phyloP scores from a whole-genome alignment of 1,140 invertebrate genomes.

The Cotesia glomerata region DNA sequence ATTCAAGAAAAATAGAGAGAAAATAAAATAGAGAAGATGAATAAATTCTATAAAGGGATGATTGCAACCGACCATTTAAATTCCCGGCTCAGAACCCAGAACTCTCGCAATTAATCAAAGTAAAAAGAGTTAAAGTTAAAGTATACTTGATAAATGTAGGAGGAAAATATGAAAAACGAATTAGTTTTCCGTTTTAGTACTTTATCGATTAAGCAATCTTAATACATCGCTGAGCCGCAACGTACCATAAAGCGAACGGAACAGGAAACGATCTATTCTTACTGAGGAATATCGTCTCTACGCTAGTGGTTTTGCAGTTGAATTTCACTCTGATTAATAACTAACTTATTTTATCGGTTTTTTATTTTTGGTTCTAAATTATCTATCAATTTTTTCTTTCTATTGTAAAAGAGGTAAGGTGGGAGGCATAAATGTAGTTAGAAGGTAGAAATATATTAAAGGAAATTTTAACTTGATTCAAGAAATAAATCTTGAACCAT shows the following conservation, averaged over 20 bases:
- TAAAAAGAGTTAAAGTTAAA: background rate
- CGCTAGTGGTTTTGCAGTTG: constrained; percentile 42
- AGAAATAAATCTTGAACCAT: too few relatives aligned
- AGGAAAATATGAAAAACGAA: constrained; percentile 56
- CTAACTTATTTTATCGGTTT: constrained; percentile 41
- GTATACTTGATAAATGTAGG: background rate
- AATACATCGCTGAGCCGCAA: constrained; percentile 65
- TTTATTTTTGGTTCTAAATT: too few relatives aligned
- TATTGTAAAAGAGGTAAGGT: too few relatives aligned
- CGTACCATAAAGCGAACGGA: constrained; percentile 65
- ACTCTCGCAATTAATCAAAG: background rate
- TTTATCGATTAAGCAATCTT: constrained; percentile 66
- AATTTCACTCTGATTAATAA: constrained; percentile 68
- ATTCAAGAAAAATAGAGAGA: too few relatives aligned
- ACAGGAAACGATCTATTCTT: constrained; percentile 65
- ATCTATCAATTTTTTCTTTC: too few relatives aligned
- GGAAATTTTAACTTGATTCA: too few relatives aligned
- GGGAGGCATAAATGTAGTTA: too few relatives aligned
- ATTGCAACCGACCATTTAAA: background rate
- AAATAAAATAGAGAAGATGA: too few relatives aligned
- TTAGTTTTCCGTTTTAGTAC: constrained; percentile 53
- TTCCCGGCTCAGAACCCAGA: background rate
- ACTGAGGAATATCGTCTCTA: constrained; percentile 61
- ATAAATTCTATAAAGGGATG: too few relatives aligned
- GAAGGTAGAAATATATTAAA: too few relatives aligned